Evolutionary conservation across 2,113 vertebrate species (phyloP), one percentile per base, ranked within the genome.

Genomic region (Oryzias curvinotus): DNA sequence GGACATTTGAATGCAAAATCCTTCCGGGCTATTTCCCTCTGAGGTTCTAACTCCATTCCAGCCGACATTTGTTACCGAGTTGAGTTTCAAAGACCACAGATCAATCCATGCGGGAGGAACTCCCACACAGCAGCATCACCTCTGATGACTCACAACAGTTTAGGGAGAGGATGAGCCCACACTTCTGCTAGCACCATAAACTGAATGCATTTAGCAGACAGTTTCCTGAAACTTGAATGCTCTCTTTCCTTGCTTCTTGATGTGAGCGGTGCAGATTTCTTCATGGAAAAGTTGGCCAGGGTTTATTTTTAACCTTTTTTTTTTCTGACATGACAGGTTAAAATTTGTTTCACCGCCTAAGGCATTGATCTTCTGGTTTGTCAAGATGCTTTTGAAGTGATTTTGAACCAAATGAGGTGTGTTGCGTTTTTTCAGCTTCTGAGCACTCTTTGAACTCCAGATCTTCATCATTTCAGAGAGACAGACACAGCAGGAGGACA

Each of bases 41-140:
- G 7, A n/a, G 17, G 18, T 15, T 44, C 2, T 53, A 36, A 12
- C 36, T 36, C 36, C 12, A 12, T 12, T 36, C 36, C 10, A 10
- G 12, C 10, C 8, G 12, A 36, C 10, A 10, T 36, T 7, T 36
- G 30, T 7, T 30, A 7, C 28, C 5, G 28, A 30, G 28, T 30
- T 30, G 28, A 23, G 21, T 23, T 3, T 36, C 1, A 36, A 36
- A 12, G 36, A 36, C 12, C 36, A 36, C 36, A 13, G 10, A 61
- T 23, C 21, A 23, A 23, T 71, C 45, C 71, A 79, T 76, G 71
- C 79, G 70, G 73, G 74, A 73, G 72, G 62, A 74, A 71, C 82
- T 72, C 82, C 81, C 69, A 87, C 84, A 77, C 61, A 44, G 54
- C 59, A 36, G 75, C 70, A 73, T 73, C 75, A 56, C 50, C 62